phyloP scores from a whole-genome alignment of 2,797 vertebrate species.

The Yasuhikotakia modesta region DNA sequence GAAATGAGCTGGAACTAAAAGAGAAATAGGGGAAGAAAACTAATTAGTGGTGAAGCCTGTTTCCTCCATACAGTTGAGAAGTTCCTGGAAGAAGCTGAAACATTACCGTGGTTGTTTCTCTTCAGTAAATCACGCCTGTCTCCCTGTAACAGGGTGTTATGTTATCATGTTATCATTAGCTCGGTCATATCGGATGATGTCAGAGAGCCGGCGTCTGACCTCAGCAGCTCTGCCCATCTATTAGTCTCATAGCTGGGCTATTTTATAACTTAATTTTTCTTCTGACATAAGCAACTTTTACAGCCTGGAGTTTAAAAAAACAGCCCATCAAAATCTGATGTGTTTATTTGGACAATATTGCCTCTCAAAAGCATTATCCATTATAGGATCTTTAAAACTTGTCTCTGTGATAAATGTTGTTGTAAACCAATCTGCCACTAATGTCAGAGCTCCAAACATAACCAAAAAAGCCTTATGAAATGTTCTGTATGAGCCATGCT shows the following conservation, averaged over 20 bases:
- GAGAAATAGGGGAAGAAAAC: slow-evolving; percentile 58
- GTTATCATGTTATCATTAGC: slow-evolving; percentile 41
- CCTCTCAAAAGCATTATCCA: background rate
- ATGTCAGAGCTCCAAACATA: background rate
- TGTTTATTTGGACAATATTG: slow-evolving; percentile 7
- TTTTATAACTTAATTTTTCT: slow-evolving; percentile 22
- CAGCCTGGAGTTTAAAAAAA: background rate
- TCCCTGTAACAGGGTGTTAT: slow-evolving; percentile 8
- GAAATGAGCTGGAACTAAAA: slow-evolving; percentile 52
- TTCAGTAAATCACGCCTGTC: slow-evolving; percentile 20
- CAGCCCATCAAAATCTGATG: background rate
- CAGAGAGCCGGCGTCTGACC: slow-evolving; percentile 15
- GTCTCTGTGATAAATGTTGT: background rate
- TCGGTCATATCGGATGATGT: slow-evolving; percentile 14
- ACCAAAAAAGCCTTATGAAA: background rate
- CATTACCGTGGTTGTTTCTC: background rate
- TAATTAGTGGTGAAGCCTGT: slow-evolving; percentile 56
- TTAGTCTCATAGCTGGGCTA: slow-evolving; percentile 34
- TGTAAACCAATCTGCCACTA: background rate
- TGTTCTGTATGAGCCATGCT: background rate
- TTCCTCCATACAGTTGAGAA: slow-evolving; percentile 17
- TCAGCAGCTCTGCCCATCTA: slow-evolving; percentile 46
- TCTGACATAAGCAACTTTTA: slow-evolving; percentile 18
- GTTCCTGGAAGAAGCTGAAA: slow-evolving; percentile 5
- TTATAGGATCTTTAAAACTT: background rate